phyloP scores from a whole-genome alignment of 2,888 invertebrate species.

The Tuberolachnus salignus region DNA sequence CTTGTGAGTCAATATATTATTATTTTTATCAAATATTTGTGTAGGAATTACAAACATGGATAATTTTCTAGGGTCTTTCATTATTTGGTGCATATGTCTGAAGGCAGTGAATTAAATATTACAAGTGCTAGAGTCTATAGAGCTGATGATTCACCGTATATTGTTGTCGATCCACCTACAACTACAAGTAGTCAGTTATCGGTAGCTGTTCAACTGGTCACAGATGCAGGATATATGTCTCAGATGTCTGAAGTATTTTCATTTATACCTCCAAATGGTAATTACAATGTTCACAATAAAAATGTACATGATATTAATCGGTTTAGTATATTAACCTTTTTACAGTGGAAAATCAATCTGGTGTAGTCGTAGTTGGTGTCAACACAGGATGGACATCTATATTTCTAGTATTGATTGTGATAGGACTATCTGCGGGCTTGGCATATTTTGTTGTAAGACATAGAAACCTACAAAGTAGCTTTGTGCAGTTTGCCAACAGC shows the following conservation, averaged over 20 bases:
- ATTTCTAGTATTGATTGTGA: slow-evolving; percentile 32
- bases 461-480: slow-evolving; percentile 66
- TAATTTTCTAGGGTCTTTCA: slow-evolving; percentile 63
- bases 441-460: slow-evolving; percentile 48
- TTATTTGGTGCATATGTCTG: slow-evolving; percentile 73
- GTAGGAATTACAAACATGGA: not conserved
- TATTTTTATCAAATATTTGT: not conserved
- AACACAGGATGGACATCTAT: slow-evolving; percentile 47
- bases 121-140: slow-evolving; percentile 64
- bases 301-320: not conserved
- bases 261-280: slow-evolving; percentile 62
- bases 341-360: slow-evolving; percentile 14
- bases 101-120: slow-evolving; percentile 65
- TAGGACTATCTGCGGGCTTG: slow-evolving; percentile 42
- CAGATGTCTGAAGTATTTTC: slow-evolving; percentile 69
- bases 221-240: slow-evolving; percentile 70
- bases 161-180: slow-evolving; percentile 65
- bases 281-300: slow-evolving; percentile 57
- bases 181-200: slow-evolving; percentile 67
- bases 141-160: slow-evolving; percentile 67
- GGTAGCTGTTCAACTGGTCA: slow-evolving; percentile 71
- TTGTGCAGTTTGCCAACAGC: slow-evolving; percentile 80
- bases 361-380: slow-evolving; percentile 36
- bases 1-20: slow-evolving; percentile 58
- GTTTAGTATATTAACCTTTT: not conserved